Evolutionary conservation across 2,113 vertebrate genomes (phyloP).

Genomic region (Anhinga anhinga): DNA sequence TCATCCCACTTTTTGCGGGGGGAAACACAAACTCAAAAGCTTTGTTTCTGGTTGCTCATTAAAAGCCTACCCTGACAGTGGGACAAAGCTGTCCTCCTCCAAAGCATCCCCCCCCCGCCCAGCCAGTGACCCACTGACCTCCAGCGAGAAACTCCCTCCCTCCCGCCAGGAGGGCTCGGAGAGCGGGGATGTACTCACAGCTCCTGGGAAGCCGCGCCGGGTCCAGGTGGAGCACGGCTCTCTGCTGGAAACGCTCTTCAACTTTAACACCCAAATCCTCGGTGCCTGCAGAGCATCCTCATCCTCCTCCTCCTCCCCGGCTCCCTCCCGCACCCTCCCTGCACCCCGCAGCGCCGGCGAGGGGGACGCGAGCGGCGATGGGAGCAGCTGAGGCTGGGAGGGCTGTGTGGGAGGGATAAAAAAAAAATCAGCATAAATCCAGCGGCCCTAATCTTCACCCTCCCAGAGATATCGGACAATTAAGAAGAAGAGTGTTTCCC

Average conservation of each 20-base stretch:
- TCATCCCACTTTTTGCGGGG: background rate
- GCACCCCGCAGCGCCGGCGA: background rate
- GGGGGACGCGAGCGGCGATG: background rate
- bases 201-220: background rate
- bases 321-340: background rate
- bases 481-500: background rate
- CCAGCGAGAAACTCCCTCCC: background rate
- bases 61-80: background rate
- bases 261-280: background rate
- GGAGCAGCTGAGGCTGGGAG: background rate
- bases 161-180: background rate
- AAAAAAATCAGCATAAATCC: background rate
- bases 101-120: background rate
- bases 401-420: background rate
- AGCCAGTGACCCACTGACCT: background rate
- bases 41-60: background rate
- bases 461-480: background rate
- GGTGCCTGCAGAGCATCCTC: background rate
- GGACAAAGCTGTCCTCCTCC: background rate
- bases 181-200: background rate
- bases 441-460: background rate
- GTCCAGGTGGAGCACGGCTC: background rate
- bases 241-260: background rate
- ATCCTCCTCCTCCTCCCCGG: background rate
- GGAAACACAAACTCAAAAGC: background rate